These are phyloP conservation scores for Meiosimyza platycephala DNA, from an alignment of 2,888 invertebrate species.

Conservation along the genomic window DNA sequence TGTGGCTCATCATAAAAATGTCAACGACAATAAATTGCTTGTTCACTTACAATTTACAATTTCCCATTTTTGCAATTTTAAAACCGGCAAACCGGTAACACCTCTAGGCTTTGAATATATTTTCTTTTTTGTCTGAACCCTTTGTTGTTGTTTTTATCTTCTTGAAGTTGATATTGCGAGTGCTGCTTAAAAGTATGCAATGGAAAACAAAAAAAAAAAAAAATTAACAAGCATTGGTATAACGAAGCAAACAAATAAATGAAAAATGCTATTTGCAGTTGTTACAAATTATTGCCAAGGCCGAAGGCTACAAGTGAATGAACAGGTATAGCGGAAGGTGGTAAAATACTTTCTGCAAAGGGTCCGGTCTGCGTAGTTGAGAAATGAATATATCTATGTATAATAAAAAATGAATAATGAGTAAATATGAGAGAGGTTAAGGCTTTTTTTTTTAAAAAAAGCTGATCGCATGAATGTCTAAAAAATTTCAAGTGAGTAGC, in stretches of 20 bases:
- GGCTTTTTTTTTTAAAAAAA: too few species aligned
- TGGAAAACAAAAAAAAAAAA: slow-evolving; percentile 28
- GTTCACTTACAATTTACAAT: slow-evolving; percentile 40
- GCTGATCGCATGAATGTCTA: too few species aligned
- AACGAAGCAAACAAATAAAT: too few species aligned
- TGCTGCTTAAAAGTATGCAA: slow-evolving; percentile 33
- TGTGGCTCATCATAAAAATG: slow-evolving; percentile 49
- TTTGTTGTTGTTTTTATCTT: slow-evolving; percentile 15
- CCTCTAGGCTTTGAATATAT: slow-evolving; percentile 12
- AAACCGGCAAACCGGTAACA: not conserved
- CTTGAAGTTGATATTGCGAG: slow-evolving; percentile 10
- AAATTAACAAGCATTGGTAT: slow-evolving; percentile 1
- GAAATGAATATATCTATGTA: too few species aligned
- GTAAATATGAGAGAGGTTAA: too few species aligned
- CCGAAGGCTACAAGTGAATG: too few species aligned
- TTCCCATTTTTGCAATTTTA: slow-evolving; percentile 31
- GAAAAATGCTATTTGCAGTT: not conserved
- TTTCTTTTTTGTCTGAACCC: not conserved
- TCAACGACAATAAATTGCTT: slow-evolving; percentile 48
- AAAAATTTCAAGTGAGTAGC: too few species aligned
- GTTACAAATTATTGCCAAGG: not conserved
- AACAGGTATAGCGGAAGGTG: too few species aligned
- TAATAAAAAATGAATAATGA: too few species aligned
- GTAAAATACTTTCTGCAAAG: too few species aligned
- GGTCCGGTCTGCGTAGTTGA: too few species aligned